Percentiles rank a stretch among this genome's conserved stretches.
These are phyloP conservation scores for Anthoscopus minutus DNA, from an alignment of 2,113 vertebrate species.

Conservation along the genomic window DNA sequence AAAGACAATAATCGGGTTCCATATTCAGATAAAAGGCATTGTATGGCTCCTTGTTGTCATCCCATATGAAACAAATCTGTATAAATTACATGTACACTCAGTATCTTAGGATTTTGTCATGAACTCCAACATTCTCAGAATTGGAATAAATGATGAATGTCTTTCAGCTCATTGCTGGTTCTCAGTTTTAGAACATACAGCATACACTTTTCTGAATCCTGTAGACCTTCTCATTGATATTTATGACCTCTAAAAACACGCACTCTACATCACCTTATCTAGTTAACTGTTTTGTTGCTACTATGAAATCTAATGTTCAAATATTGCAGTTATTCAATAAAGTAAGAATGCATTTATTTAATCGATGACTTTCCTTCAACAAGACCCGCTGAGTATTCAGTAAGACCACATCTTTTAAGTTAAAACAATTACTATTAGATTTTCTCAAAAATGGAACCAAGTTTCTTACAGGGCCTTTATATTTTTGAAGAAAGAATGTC, in stretches of 20 bases:
- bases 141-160: background rate
- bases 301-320: background rate
- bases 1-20: background rate
- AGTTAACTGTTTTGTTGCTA: background rate
- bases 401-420: background rate
- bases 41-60: background rate
- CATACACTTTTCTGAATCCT: background rate
- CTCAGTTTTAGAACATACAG: background rate
- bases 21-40: background rate
- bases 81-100: background rate
- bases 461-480: background rate
- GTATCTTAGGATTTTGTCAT: background rate
- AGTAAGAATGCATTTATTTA: background rate
- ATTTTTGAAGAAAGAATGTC: background rate
- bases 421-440: background rate
- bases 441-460: background rate
- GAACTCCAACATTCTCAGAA: background rate
- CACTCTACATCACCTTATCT: background rate
- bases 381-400: background rate
- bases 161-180: background rate
- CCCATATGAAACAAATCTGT: background rate
- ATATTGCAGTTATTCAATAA: background rate
- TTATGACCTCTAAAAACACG: background rate
- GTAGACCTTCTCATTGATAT: background rate
- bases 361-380: background rate